Conservation (phyloP, 2,888 invertebrate genomes). For the Thymelicus sylvestris region DNA sequence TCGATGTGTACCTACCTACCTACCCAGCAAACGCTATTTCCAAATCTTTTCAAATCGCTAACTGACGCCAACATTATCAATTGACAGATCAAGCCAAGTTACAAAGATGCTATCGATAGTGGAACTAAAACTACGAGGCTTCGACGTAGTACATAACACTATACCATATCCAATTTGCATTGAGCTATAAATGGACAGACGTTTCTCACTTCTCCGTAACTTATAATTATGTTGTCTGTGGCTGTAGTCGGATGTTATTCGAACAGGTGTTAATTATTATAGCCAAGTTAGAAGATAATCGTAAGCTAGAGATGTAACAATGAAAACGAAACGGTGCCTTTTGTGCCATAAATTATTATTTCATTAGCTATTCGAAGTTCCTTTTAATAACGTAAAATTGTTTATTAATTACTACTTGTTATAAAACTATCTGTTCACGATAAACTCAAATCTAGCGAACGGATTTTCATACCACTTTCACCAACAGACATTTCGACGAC, state of each 20-base stretch:
- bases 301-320: background rate
- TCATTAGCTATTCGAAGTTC: no score
- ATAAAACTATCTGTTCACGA: no score
- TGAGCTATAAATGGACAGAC: conserved; percentile 9
- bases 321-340: background rate
- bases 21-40: no score
- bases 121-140: conserved; percentile 3
- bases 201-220: conserved; percentile 10
- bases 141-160: conserved; percentile 14
- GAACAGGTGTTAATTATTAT: conserved; percentile 20
- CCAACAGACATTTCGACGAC: no score
- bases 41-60: background rate
- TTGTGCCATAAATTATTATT: no score
- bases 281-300: background rate
- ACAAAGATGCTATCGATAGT: conserved; percentile 10
- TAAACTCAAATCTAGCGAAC: no score
- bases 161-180: conserved; percentile 22
- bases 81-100: conserved; percentile 1
- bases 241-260: conserved; percentile 2
- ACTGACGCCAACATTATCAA: background rate
- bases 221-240: conserved; percentile 24
- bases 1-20: no score
- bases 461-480: no score
- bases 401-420: no score
- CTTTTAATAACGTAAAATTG: no score